Percentiles rank a stretch among this genome's conserved stretches.
phyloP scores from a whole-genome alignment of 2,113 vertebrate species.

The Halichoeres trimaculatus region DNA sequence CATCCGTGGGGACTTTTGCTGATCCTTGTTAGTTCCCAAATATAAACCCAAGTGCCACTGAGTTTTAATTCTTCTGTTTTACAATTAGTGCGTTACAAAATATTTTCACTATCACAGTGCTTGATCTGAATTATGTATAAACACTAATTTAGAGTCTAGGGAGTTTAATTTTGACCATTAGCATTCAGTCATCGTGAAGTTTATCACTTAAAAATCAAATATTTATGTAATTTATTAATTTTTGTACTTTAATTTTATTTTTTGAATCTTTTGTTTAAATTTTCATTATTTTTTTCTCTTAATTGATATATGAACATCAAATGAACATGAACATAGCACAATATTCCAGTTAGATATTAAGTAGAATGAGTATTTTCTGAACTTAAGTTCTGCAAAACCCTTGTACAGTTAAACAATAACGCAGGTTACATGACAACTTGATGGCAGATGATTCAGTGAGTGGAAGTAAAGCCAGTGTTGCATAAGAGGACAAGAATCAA shows the following conservation, averaged over 20 bases:
- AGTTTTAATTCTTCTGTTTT: conserved; percentile 13
- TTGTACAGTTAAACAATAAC: not conserved
- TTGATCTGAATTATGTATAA: too few relatives aligned
- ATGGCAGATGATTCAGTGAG: not conserved
- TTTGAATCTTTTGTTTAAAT: too few relatives aligned
- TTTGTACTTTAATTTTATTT: too few relatives aligned
- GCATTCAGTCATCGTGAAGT: too few relatives aligned
- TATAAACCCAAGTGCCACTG: conserved; percentile 1
- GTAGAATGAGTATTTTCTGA: not conserved
- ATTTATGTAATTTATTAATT: too few relatives aligned
- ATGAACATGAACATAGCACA: too few relatives aligned
- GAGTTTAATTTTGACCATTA: too few relatives aligned
- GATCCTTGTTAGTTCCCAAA: conserved; percentile 1
- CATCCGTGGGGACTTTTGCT: conserved; percentile 14
- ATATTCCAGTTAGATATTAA: not conserved
- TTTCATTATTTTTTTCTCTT: too few relatives aligned
- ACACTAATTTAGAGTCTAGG: too few relatives aligned
- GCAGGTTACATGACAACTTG: not conserved
- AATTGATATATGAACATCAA: too few relatives aligned
- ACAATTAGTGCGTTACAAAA: not conserved
- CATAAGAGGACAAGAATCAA: not conserved
- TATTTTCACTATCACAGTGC: not conserved
- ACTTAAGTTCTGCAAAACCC: not conserved
- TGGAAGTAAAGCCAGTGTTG: conserved; percentile 3
- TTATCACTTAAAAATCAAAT: too few relatives aligned